Conservation (phyloP, 2,888 invertebrate genomes). For the Cosmia pyralina region DNA sequence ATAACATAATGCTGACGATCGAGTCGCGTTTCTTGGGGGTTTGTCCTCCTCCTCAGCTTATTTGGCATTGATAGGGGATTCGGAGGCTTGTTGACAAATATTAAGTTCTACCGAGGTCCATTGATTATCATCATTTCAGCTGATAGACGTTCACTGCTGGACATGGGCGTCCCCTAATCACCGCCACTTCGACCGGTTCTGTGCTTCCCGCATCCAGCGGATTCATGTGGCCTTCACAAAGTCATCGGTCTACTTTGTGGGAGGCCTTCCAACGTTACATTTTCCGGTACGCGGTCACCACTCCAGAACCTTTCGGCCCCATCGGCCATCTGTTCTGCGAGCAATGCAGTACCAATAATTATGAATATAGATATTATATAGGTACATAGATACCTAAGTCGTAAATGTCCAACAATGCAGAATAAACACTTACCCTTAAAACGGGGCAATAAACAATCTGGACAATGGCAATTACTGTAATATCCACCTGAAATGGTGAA, state of each 20-base stretch:
- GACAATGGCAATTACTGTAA: conserved; percentile 1
- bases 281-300: too few species aligned
- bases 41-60: neutral
- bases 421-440: neutral
- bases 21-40: neutral
- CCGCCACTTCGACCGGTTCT: too few species aligned
- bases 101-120: neutral
- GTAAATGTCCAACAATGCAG: neutral
- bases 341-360: neutral
- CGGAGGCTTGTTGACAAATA: neutral
- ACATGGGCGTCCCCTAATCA: too few species aligned
- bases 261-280: too few species aligned
- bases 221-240: too few species aligned
- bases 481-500: neutral
- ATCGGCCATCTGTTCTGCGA: too few species aligned
- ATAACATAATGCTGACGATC: neutral
- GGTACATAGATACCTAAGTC: neutral
- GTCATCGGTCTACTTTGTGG: too few species aligned
- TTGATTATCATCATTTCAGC: neutral
- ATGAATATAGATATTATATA: neutral
- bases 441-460: neutral
- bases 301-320: too few species aligned
- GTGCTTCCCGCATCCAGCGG: too few species aligned
- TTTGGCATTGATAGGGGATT: neutral
- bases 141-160: too few species aligned